These are phyloP conservation scores for Patiria pectinifera DNA, from an alignment of 53 echinoderm and acorn worm species.

Conservation along the genomic window DNA sequence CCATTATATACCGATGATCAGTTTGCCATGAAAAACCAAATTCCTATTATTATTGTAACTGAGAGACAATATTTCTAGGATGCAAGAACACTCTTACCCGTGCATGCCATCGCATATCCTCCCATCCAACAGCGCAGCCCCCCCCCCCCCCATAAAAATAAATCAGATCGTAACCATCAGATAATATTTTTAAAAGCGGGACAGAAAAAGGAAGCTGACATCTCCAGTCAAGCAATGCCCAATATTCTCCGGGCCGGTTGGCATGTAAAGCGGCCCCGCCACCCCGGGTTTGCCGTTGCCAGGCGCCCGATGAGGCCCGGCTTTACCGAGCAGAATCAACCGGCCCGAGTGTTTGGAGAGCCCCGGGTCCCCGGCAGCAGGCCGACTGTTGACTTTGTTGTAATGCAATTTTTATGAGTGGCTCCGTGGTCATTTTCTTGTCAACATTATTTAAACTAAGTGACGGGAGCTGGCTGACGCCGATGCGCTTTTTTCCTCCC, in stretches of 20 bases:
- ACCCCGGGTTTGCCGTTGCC: conserved; percentile 24
- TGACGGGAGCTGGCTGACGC: conserved; percentile 35
- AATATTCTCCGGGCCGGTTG: neutral
- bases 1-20: neutral
- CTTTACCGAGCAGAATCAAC: conserved; percentile 34
- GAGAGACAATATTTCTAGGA: neutral
- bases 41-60: neutral
- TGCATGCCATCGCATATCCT: neutral
- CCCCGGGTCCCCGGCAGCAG: neutral
- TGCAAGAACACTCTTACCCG: neutral
- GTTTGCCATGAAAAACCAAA: neutral
- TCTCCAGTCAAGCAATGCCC: conserved; percentile 26
- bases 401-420: conserved; percentile 66
- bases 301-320: conserved; percentile 29
- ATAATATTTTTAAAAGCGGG: conserved; percentile 1
- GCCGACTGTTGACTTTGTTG: conserved; percentile 59
- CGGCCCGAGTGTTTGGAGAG: conserved; percentile 42
- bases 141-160: neutral
- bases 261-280: neutral
- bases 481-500: neutral
- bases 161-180: neutral
- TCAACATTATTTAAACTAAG: conserved; percentile 60
- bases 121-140: neutral
- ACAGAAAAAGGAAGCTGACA: neutral
- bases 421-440: conserved; percentile 58